Percentiles rank a stretch among this genome's conserved stretches.
phyloP scores from a whole-genome alignment of 2,113 vertebrate genomes.

The Tiliqua scincoides region DNA sequence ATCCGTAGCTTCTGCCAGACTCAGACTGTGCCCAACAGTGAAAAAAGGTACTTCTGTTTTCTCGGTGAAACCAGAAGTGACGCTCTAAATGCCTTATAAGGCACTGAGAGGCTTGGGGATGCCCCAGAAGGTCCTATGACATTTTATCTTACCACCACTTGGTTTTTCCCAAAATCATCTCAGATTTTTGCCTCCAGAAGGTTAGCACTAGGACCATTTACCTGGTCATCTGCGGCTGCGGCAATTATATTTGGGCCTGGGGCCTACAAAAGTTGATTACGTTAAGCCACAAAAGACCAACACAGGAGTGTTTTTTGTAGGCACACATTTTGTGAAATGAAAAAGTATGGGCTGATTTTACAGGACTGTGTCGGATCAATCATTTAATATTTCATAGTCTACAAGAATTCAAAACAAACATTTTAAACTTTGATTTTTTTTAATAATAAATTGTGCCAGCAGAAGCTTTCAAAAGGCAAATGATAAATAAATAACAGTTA shows the following conservation, averaged over 20 bases:
- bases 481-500: constrained; percentile 90
- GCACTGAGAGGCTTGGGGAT: too few relatives aligned
- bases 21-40: too few relatives aligned
- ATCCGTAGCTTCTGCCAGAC: too few relatives aligned
- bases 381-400: background rate
- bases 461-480: constrained; percentile 84
- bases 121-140: background rate
- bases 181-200: background rate
- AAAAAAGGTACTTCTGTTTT: too few relatives aligned
- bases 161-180: background rate
- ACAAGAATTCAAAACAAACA: constrained; percentile 4
- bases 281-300: background rate
- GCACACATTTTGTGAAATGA: background rate
- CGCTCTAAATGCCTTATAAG: background rate
- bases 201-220: background rate
- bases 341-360: background rate
- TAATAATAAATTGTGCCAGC: constrained; percentile 85
- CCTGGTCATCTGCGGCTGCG: too few relatives aligned
- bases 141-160: background rate
- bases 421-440: constrained; percentile 4
- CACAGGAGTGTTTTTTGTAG: background rate
- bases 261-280: background rate
- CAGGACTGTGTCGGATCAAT: background rate
- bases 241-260: background rate
- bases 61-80: too few relatives aligned